These are phyloP conservation scores for Oligia latruncula DNA, from an alignment of 2,888 invertebrate genomes.

Conservation along the genomic window DNA sequence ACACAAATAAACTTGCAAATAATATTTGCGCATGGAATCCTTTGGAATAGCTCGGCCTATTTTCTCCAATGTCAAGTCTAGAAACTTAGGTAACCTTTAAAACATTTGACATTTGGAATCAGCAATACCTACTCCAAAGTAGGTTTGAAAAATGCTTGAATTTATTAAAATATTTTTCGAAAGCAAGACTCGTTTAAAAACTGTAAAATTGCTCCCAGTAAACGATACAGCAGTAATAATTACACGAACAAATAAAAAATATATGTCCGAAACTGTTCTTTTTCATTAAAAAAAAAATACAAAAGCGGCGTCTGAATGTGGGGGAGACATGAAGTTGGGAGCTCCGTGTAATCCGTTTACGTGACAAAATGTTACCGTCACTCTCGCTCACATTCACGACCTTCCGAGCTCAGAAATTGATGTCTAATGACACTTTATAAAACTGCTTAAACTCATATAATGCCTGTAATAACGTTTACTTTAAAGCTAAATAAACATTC, in stretches of 20 bases:
- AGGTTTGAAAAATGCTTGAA: constrained; percentile 6
- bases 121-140: constrained; percentile 9
- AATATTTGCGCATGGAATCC: neutral
- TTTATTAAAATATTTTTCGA: constrained; percentile 28
- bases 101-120: constrained; percentile 9
- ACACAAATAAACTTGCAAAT: constrained; percentile 21
- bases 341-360: constrained; percentile 80
- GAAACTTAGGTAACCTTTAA: neutral
- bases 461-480: constrained; percentile 23
- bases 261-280: constrained; percentile 40
- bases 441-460: constrained; percentile 60
- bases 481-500: constrained; percentile 22
- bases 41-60: neutral
- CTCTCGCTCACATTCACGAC: constrained; percentile 66
- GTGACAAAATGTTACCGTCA: constrained; percentile 77
- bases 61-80: neutral
- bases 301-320: constrained; percentile 65
- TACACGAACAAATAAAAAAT: constrained; percentile 31
- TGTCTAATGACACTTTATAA: constrained; percentile 70
- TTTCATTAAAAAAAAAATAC: constrained; percentile 65
- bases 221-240: constrained; percentile 43
- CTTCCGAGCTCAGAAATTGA: constrained; percentile 76
- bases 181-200: constrained; percentile 24
- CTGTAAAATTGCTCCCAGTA: constrained; percentile 31
- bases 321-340: constrained; percentile 69